phyloP scores from a whole-genome alignment of 2,113 vertebrate species.

The Cairina moschata region DNA sequence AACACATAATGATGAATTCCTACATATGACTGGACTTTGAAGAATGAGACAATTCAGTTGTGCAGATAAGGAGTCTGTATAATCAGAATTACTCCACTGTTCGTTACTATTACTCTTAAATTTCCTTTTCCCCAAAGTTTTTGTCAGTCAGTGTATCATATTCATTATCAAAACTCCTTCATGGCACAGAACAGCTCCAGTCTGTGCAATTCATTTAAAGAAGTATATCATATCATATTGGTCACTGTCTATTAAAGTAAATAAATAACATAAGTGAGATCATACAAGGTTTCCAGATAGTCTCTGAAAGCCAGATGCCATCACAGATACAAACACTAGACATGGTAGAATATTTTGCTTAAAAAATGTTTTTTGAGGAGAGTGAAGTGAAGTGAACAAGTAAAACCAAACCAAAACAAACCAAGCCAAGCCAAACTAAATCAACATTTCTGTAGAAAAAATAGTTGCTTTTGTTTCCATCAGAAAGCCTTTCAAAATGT shows the following conservation, averaged over 20 bases:
- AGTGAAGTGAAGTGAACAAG: neutral
- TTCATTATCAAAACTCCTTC: neutral
- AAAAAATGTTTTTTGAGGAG: neutral
- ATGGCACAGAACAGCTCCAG: neutral
- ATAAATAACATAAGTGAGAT: neutral
- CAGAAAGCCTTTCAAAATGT: neutral
- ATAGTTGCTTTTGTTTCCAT: neutral
- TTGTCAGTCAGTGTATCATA: neutral
- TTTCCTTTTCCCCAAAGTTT: neutral
- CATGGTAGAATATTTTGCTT: neutral
- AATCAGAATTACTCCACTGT: neutral
- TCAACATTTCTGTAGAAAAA: neutral
- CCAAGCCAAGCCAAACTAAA: neutral
- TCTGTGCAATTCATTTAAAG: neutral
- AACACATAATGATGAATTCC: neutral
- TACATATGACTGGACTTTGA: neutral
- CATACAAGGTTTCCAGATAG: neutral
- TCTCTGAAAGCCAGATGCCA: neutral
- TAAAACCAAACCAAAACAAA: neutral
- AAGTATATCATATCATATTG: neutral
- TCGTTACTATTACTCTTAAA: neutral
- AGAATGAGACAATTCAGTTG: neutral
- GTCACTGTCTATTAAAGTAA: neutral
- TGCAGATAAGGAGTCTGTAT: neutral
- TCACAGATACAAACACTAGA: neutral